Evolutionary conservation across 1,140 invertebrate species (phyloP), one percentile per base, ranked within the genome.

Genomic region (Andrena cerasifolii): DNA sequence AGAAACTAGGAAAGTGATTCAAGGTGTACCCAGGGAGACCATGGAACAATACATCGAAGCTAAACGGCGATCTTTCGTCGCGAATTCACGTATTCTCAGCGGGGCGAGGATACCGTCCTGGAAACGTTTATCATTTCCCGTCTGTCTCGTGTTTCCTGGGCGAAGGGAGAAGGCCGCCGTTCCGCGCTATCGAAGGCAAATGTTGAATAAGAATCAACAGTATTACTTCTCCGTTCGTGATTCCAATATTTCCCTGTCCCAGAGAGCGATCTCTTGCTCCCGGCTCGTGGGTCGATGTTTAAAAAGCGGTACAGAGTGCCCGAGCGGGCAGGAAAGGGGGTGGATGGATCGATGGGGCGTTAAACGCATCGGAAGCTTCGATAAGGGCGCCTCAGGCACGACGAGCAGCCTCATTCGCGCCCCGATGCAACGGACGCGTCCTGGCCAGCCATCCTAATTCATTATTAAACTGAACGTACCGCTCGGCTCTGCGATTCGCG

Each of bases 181-280:
- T 51, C 49, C 10, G 49, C 2, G 8, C 21, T 28, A 43, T 58
- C 40, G 36, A 43, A 16, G 18, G 53, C 40, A 58, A 71, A 58
- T 58, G 53, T 71, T 71, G 53, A 71, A 71, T 71, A 45, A 71
- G 36, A 71, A 71, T 71, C 53, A 71, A 58, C 51, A 28, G 43
- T 51, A 51, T 73, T 62, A 51, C 28, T 36, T 18, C 2, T 40
- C n/a, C n/a, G n/a, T n/a, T n/a, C n/a, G n/a, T n/a, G n/a, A 47
- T 72, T 72, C 31, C n/a, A 28, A 73, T 73, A 73, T 73, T 51
- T 62, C 31, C 28, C 26, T 7, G 18, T 26, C 36, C 56, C 3
- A 10, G 56, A 18, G 49, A 54, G n/a, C n/a, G n/a, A n/a, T n/a
- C n/a, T n/a, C n/a, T n/a, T n/a, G n/a, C n/a, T n/a, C n/a, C n/a